phyloP scores from a whole-genome alignment of 1,140 invertebrate species.

The Zaprionus tsacasi region DNA sequence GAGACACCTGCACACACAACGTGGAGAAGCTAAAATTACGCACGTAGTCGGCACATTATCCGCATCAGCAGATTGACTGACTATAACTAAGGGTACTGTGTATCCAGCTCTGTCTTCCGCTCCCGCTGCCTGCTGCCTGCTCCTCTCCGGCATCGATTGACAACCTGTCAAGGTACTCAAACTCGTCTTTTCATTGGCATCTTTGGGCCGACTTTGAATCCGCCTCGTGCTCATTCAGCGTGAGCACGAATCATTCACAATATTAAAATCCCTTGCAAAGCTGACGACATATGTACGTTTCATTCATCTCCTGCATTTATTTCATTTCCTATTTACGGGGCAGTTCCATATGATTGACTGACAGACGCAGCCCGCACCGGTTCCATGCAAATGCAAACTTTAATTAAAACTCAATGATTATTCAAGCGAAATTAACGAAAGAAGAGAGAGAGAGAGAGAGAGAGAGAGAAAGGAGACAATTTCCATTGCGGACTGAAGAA shows the following conservation, averaged over 20 bases:
- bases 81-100: slow-evolving; percentile 1
- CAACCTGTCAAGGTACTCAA: slow-evolving; percentile 42
- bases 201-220: background rate
- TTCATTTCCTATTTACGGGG: slow-evolving; percentile 72
- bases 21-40: slow-evolving; percentile 18
- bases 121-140: background rate
- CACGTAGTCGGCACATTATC: slow-evolving; percentile 41
- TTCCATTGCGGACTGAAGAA: slow-evolving; percentile 3
- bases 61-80: slow-evolving; percentile 38
- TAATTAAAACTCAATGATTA: slow-evolving; percentile 42
- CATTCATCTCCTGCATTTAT: slow-evolving; percentile 50
- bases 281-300: slow-evolving; percentile 17
- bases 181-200: slow-evolving; percentile 1
- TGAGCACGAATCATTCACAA: background rate
- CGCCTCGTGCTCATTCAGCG: no score
- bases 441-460: background rate
- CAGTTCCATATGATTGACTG: slow-evolving; percentile 34
- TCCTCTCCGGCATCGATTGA: slow-evolving; percentile 43
- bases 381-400: slow-evolving; percentile 30
- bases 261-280: slow-evolving; percentile 1
- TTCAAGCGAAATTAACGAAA: slow-evolving; percentile 26
- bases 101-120: slow-evolving; percentile 23
- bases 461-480: background rate
- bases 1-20: background rate
- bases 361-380: background rate